Evolutionary conservation across 2,797 vertebrate genomes (phyloP).

Genomic region (Chromis chromis): DNA sequence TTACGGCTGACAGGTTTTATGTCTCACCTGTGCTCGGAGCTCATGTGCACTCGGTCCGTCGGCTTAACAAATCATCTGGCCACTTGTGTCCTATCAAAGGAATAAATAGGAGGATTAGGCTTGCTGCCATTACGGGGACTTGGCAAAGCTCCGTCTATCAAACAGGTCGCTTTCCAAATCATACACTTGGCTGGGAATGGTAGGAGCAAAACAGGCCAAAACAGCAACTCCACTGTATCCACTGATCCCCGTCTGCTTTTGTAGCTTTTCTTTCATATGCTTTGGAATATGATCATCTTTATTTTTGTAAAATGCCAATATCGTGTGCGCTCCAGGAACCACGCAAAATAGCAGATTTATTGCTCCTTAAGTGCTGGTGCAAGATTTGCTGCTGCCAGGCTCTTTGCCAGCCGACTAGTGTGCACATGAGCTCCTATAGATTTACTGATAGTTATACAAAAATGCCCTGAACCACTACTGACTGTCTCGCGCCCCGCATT

Average conservation of each 20-base stretch:
- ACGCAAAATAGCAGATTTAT: constrained; percentile 65
- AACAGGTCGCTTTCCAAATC: constrained; percentile 61
- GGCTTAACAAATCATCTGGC: constrained; percentile 63
- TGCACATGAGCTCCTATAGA: constrained; percentile 62
- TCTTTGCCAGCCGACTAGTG: constrained; percentile 59
- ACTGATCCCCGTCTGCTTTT: constrained; percentile 46
- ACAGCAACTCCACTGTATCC: constrained; percentile 16
- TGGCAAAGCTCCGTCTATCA: constrained; percentile 56
- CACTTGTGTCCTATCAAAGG: constrained; percentile 62
- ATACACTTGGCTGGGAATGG: constrained; percentile 41
- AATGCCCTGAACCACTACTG: constrained; percentile 76
- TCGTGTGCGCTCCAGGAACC: constrained; percentile 38
- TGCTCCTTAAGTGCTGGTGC: constrained; percentile 41
- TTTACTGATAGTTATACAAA: constrained; percentile 76
- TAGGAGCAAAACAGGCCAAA: constrained; percentile 23
- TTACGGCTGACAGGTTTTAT: constrained; percentile 60
- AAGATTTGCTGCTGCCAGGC: constrained; percentile 63
- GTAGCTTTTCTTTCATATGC: constrained; percentile 36
- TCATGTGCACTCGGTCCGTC: constrained; percentile 35
- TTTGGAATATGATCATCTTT: constrained; percentile 46
- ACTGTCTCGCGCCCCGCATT: constrained; percentile 65
- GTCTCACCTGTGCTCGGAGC: constrained; percentile 67
- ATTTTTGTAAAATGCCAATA: constrained; percentile 28
- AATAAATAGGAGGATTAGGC: constrained; percentile 65
- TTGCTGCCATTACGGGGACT: constrained; percentile 53